Evolutionary conservation across 2,888 invertebrate genomes (phyloP), one percentile per base, ranked within the genome.

Genomic region (Protodeltote pygarga): DNA sequence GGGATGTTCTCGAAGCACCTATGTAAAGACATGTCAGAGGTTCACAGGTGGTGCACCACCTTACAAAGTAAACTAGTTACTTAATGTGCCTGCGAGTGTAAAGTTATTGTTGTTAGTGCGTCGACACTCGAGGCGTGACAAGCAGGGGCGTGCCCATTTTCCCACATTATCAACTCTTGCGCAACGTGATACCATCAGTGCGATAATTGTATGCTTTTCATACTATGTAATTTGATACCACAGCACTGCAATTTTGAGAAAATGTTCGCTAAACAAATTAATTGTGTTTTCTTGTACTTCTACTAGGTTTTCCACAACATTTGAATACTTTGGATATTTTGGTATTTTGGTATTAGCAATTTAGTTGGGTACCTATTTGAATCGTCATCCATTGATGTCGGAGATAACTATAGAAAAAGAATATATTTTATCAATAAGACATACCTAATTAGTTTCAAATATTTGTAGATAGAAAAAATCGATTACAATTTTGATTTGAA

Each of bases 71-170:
- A 11, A 11, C 10, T 24, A 9, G 11, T 9, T 24, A 3, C 1
- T 20, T 8, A 13, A 17, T 6, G 17, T 35, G 16, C 21, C 25
- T 44, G 21, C 10, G 19, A 29, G 42, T 40, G 41, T 28, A 41
- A 34, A 34, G 33, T 28, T 32, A 14, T 33, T 29, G 41, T 37
- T 29, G 13, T 25, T 27, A 21, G 28, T 29, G 24, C 38, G 28
- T 31, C 13, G 51, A 38, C 37, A 47, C 31, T 24, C 60, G 48
- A 64, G 35, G 55, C 67, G 65, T 75, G 61, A 65, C 72, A 47
- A 38, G 52, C 79, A 77, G 73, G 72, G 75, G 76, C 47, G 46
- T 45, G 39, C 42, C 13, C 45, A 39, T 33, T 54, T 71, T 71
- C 67, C 70, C 73, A 71, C 71, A 76, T 67, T 70, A 71, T 67